phyloP scores from a whole-genome alignment of 2,113 vertebrate species.

The Oxyruncus cristatus region DNA sequence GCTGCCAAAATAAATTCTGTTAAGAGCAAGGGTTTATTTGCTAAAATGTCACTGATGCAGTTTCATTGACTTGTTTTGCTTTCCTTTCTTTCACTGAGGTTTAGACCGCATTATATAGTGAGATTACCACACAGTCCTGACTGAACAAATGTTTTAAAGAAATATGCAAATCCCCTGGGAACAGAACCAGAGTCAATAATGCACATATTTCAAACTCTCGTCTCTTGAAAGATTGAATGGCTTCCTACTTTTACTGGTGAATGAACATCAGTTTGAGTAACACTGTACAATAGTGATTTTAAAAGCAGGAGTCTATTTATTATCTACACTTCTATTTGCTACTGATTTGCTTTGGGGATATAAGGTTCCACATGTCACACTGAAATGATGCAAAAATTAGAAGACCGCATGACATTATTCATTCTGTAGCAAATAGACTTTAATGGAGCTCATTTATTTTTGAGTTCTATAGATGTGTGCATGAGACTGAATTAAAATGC shows the following conservation, averaged over 20 bases:
- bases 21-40: constrained; percentile 76
- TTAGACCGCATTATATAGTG: constrained; percentile 59
- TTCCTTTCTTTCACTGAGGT: constrained; percentile 63
- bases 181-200: constrained; percentile 60
- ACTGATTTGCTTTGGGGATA: neutral
- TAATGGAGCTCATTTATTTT: neutral
- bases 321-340: constrained; percentile 5
- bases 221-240: constrained; percentile 9
- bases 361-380: neutral
- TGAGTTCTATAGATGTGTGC: neutral
- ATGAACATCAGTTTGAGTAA: constrained; percentile 15
- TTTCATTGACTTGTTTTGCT: constrained; percentile 67
- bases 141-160: constrained; percentile 74
- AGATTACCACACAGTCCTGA: constrained; percentile 61
- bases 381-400: neutral
- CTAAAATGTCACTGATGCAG: constrained; percentile 71
- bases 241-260: constrained; percentile 25
- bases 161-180: constrained; percentile 63
- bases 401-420: neutral
- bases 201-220: constrained; percentile 50
- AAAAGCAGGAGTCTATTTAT: constrained; percentile 30
- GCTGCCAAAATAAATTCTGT: constrained; percentile 77
- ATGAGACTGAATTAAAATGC: neutral
- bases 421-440: neutral
- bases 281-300: constrained; percentile 33